These are phyloP conservation scores for Columba janthina DNA, from an alignment of 2,113 vertebrate species.

Conservation along the genomic window DNA sequence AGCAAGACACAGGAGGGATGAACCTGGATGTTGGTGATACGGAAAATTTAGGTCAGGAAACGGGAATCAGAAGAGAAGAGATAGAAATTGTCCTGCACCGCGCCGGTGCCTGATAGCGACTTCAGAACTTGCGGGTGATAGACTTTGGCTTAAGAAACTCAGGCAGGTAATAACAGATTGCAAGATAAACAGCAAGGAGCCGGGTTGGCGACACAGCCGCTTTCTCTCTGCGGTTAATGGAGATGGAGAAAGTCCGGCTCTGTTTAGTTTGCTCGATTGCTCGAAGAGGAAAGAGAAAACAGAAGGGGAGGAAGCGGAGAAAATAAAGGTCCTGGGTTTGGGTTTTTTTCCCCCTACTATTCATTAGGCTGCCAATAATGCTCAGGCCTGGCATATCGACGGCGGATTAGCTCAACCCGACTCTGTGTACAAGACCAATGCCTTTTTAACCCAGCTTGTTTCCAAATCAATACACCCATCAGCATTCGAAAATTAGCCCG, in stretches of 20 bases:
- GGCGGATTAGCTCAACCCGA: conserved; percentile 71
- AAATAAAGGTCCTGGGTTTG: background rate
- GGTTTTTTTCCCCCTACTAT: conserved; percentile 44
- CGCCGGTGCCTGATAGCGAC: conserved; percentile 6
- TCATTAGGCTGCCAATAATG: conserved; percentile 78
- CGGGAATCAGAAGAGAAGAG: background rate
- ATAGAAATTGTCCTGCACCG: conserved; percentile 13
- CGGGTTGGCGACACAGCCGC: conserved; percentile 7
- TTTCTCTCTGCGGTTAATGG: background rate
- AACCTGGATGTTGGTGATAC: background rate
- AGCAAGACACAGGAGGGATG: background rate
- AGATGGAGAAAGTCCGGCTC: conserved; percentile 37
- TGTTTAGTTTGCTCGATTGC: conserved; percentile 62
- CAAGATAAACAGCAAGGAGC: conserved; percentile 64
- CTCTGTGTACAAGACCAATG: conserved; percentile 74
- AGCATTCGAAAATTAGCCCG: conserved; percentile 80
- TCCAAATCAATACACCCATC: conserved; percentile 81
- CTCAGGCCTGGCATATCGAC: conserved; percentile 71
- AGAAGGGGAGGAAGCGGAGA: background rate
- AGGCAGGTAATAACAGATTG: conserved; percentile 65
- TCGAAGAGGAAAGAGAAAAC: conserved; percentile 33
- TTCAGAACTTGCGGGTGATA: conserved; percentile 42
- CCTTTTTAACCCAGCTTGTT: conserved; percentile 79
- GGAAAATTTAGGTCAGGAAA: conserved; percentile 50
- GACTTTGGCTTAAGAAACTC: conserved; percentile 56